Evolutionary conservation across 35 echinoderm and acorn worm genomes (phyloP).

Genomic region (Apostichopus parvimensis): DNA sequence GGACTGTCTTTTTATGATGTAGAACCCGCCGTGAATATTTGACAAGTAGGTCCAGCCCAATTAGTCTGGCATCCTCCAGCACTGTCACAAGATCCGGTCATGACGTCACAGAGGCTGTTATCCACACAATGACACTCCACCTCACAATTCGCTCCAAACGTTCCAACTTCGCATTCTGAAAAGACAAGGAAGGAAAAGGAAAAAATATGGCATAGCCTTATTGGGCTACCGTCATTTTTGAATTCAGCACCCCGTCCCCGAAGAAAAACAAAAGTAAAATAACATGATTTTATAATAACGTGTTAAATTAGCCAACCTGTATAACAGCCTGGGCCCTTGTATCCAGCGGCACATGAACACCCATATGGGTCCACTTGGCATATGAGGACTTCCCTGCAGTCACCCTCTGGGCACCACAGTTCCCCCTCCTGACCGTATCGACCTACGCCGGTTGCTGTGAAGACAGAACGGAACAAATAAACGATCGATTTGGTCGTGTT

Average conservation of each 20-base stretch:
- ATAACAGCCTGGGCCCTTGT: background rate
- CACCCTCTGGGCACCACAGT: background rate
- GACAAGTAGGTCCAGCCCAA: background rate
- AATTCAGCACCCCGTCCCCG: too few species aligned
- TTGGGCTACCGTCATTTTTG: too few species aligned
- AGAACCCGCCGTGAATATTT: background rate
- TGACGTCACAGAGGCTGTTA: background rate
- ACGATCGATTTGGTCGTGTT: too few species aligned
- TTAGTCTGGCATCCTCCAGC: too few species aligned
- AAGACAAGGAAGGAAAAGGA: background rate
- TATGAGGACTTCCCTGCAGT: background rate
- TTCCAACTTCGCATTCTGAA: background rate
- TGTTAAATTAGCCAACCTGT: background rate
- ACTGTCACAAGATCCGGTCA: background rate
- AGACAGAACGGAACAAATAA: background rate
- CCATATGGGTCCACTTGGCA: conserved; percentile 12
- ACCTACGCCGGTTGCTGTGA: background rate
- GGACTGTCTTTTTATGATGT: background rate
- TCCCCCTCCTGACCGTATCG: conserved; percentile 7
- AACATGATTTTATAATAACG: background rate
- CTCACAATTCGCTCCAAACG: conserved; percentile 12
- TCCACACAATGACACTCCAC: background rate
- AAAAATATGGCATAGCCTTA: too few species aligned
- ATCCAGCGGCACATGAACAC: background rate
- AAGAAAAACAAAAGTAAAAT: background rate